Evolutionary conservation across 1,140 invertebrate genomes (phyloP).

Genomic region (Oryzaephilus surinamensis): DNA sequence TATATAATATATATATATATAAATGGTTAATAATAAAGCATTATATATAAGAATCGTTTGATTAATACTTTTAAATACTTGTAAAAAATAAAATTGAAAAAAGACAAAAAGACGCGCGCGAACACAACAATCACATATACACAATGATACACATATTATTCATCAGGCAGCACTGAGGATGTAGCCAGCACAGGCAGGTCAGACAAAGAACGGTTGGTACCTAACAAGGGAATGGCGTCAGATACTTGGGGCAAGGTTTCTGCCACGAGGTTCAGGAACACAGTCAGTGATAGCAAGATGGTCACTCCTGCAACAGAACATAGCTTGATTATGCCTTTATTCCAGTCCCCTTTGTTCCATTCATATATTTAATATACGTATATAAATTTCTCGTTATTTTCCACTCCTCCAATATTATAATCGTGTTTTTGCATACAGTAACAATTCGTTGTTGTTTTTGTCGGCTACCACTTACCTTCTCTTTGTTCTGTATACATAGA

Average conservation of each 20-base stretch:
- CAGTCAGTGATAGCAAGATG: slow-evolving; percentile 98
- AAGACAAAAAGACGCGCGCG: slow-evolving; percentile 23
- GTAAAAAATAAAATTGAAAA: slow-evolving; percentile 6
- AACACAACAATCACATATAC: slow-evolving; percentile 34
- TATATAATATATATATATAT: too few relatives aligned
- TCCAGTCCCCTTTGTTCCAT: too few relatives aligned
- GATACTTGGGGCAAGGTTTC: slow-evolving; percentile 92
- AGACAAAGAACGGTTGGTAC: slow-evolving; percentile 50
- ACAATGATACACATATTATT: slow-evolving; percentile 31
- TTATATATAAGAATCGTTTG: neutral
- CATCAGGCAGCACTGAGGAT: slow-evolving; percentile 35
- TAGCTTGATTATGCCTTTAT: too few relatives aligned
- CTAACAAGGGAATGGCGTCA: slow-evolving; percentile 89
- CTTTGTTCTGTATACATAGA: too few relatives aligned
- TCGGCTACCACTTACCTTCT: too few relatives aligned
- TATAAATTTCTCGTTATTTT: too few relatives aligned
- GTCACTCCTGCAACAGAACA: slow-evolving; percentile 93
- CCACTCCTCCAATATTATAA: too few relatives aligned
- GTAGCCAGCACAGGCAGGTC: slow-evolving; percentile 37
- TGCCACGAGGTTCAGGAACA: slow-evolving; percentile 95
- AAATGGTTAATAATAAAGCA: too few relatives aligned
- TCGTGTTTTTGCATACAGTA: too few relatives aligned
- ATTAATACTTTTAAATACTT: neutral
- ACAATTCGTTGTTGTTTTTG: too few relatives aligned
- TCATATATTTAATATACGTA: too few relatives aligned